Evolutionary conservation across 2,113 vertebrate genomes (phyloP).

Genomic region (Callipepla californica): DNA sequence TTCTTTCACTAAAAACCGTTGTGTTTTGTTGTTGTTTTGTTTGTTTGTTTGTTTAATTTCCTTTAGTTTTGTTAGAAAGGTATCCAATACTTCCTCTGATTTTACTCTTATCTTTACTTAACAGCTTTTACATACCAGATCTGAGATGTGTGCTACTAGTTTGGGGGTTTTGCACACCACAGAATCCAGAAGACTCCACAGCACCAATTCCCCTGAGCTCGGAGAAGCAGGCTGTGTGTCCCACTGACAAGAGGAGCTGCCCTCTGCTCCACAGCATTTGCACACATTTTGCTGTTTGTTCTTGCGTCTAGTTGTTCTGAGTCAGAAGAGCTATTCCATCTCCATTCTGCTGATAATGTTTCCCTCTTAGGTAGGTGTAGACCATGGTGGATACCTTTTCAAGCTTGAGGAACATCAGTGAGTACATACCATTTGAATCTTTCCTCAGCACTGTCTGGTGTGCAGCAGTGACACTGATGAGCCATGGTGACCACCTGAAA

Average conservation of each 20-base stretch:
- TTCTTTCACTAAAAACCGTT: neutral
- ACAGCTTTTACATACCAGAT: neutral
- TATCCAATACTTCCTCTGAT: neutral
- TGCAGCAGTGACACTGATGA: neutral
- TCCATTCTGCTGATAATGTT: neutral
- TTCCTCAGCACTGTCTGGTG: neutral
- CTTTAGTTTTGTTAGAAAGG: neutral
- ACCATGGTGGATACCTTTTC: neutral
- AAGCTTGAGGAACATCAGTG: neutral
- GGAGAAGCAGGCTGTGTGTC: neutral
- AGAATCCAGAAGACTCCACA: neutral
- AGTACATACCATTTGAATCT: neutral
- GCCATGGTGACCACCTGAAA: neutral
- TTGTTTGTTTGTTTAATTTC: neutral
- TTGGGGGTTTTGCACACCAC: neutral
- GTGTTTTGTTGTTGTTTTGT: neutral
- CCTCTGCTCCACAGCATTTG: neutral
- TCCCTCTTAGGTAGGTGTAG: neutral
- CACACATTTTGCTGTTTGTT: neutral
- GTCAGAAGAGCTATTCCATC: slow-evolving; percentile 28
- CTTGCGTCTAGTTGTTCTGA: neutral
- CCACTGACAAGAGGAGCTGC: neutral
- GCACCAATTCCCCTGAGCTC: neutral
- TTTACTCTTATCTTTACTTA: neutral
- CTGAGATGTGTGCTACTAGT: neutral